Evolutionary conservation across 2,797 vertebrate species (phyloP).

Genomic region (Pangasius djambal): DNA sequence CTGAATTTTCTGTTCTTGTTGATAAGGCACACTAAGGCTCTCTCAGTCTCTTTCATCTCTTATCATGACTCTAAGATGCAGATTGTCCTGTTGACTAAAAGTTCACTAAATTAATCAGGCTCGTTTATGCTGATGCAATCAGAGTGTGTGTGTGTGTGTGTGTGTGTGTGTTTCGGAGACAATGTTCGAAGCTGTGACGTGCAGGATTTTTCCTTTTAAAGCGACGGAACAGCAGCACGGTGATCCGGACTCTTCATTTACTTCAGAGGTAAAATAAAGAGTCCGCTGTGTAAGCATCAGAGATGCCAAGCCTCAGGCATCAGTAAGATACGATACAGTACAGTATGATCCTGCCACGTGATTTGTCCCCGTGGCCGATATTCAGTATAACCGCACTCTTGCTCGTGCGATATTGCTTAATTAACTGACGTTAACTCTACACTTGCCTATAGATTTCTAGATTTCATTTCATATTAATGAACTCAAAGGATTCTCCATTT

Average conservation of each 20-base stretch:
- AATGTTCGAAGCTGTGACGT: not conserved
- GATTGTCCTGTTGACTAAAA: not conserved
- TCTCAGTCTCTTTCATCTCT: not conserved
- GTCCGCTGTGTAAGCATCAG: not conserved
- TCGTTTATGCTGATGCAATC: constrained; percentile 1
- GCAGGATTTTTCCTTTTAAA: not conserved
- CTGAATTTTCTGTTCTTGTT: not conserved
- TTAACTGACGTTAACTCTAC: not conserved
- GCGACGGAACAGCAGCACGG: not conserved
- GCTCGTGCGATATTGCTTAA: not conserved
- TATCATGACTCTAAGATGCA: not conserved
- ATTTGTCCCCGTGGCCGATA: not conserved
- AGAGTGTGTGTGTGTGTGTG: not conserved
- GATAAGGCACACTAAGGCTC: not conserved
- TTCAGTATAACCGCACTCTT: not conserved
- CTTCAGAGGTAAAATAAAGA: not conserved
- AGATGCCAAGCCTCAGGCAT: not conserved
- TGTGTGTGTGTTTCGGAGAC: not conserved
- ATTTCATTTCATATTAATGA: too few species aligned
- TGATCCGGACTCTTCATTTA: not conserved
- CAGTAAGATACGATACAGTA: not conserved
- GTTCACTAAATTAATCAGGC: not conserved
- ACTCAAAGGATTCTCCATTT: not conserved
- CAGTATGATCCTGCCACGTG: too few species aligned
- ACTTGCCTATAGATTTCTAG: not conserved